These are phyloP conservation scores for Crotalus horridus DNA, from an alignment of 2,113 vertebrate species.

Conservation along the genomic window DNA sequence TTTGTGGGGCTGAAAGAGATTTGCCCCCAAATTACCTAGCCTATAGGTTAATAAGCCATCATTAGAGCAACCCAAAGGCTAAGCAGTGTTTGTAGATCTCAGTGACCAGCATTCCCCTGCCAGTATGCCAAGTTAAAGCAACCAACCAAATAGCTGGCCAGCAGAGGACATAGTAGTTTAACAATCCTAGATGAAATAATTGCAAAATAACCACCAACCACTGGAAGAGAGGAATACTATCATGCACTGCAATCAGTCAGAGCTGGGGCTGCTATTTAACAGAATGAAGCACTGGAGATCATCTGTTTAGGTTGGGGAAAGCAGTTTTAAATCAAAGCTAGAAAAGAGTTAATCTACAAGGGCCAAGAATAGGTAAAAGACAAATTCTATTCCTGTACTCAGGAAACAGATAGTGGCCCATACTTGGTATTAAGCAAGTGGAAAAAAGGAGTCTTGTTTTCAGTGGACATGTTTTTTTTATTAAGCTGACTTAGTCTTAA, in stretches of 20 bases:
- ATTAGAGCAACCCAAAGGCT: neutral
- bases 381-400: neutral
- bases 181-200: too few relatives aligned
- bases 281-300: too few relatives aligned
- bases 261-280: too few relatives aligned
- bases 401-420: neutral
- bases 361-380: neutral
- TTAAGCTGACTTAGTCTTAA: neutral
- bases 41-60: neutral
- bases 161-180: too few relatives aligned
- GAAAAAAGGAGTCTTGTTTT: neutral
- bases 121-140: neutral
- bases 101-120: neutral
- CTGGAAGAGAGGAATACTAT: too few relatives aligned
- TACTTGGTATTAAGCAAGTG: neutral
- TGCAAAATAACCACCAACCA: too few relatives aligned
- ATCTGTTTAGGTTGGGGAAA: too few relatives aligned
- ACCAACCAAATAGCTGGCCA: neutral
- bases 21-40: neutral
- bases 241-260: too few relatives aligned
- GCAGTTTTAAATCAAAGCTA: too few relatives aligned
- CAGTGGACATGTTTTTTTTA: neutral
- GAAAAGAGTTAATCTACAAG: too few relatives aligned
- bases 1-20: neutral
- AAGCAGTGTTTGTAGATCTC: neutral